These are phyloP conservation scores for Dicyrtoma fusca DNA, from an alignment of 2,888 invertebrate species.

Conservation along the genomic window DNA sequence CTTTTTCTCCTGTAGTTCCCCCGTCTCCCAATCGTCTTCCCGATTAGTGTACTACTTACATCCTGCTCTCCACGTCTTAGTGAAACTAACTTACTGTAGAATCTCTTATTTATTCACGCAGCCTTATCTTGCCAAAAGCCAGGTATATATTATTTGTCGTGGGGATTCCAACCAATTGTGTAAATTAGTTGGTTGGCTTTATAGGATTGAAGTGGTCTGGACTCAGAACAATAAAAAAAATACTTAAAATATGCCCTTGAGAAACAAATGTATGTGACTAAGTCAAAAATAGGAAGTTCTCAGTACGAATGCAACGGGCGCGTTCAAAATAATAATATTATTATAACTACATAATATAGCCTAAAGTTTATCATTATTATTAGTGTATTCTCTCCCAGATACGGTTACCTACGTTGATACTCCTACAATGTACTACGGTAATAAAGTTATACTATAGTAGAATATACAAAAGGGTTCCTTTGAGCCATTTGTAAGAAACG, in stretches of 20 bases:
- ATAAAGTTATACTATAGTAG: constrained; percentile 21
- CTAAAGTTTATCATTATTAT: constrained; percentile 21
- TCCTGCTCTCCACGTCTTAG: neutral
- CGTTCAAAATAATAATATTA: constrained; percentile 24
- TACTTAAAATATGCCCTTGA: constrained; percentile 26
- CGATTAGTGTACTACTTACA: constrained; percentile 25
- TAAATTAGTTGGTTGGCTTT: constrained; percentile 5
- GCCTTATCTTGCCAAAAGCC: neutral
- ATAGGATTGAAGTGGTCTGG: constrained; percentile 11
- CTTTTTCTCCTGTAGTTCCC: constrained; percentile 12
- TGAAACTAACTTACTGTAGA: neutral
- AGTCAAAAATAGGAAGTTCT: constrained; percentile 53
- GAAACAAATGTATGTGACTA: constrained; percentile 49
- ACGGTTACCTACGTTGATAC: constrained; percentile 19
- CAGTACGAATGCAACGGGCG: constrained; percentile 35
- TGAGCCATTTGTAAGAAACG: constrained; percentile 56
- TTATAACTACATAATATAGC: constrained; percentile 7
- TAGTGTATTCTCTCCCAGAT: constrained; percentile 16
- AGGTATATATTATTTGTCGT: constrained; percentile 3
- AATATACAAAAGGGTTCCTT: constrained; percentile 31
- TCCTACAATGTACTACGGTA: constrained; percentile 22
- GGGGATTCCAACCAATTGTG: neutral
- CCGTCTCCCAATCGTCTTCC: constrained; percentile 29
- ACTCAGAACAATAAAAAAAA: constrained; percentile 10
- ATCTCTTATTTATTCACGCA: no score